These are phyloP conservation scores for Trissolcus brochymenae DNA, from an alignment of 2,888 invertebrate species.

Conservation along the genomic window DNA sequence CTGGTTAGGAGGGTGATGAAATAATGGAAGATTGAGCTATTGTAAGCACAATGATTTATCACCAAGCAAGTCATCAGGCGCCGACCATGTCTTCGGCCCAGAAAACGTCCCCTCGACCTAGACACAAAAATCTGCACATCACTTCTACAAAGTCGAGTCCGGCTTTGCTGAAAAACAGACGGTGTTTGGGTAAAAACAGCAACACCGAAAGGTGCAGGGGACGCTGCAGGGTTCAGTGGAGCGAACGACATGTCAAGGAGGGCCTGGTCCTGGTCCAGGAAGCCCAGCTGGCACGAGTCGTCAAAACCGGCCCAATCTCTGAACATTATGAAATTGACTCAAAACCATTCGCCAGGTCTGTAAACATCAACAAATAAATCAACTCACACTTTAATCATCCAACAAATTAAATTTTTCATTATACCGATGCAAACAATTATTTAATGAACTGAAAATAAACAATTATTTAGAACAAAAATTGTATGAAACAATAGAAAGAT, in stretches of 20 bases:
- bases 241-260: constrained; percentile 77
- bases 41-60: constrained; percentile 65
- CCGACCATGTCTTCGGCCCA: constrained; percentile 72
- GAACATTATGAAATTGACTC: constrained; percentile 78
- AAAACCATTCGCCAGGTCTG: constrained; percentile 78
- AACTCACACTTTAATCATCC: no score
- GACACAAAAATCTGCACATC: constrained; percentile 67
- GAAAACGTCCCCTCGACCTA: constrained; percentile 71
- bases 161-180: constrained; percentile 58
- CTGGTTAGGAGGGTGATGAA: not conserved
- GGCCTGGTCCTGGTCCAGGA: constrained; percentile 77
- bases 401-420: no score
- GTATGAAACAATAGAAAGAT: no score
- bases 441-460: no score
- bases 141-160: constrained; percentile 63
- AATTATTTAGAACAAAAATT: no score
- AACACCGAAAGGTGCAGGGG: constrained; percentile 69
- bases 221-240: constrained; percentile 76
- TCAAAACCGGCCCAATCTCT: constrained; percentile 78
- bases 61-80: constrained; percentile 69
- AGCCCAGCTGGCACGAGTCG: constrained; percentile 75
- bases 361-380: no score
- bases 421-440: no score
- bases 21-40: constrained; percentile 21
- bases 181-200: constrained; percentile 49